Conservation (phyloP, 2,888 invertebrate species). For the Phaedon cochleariae region DNA sequence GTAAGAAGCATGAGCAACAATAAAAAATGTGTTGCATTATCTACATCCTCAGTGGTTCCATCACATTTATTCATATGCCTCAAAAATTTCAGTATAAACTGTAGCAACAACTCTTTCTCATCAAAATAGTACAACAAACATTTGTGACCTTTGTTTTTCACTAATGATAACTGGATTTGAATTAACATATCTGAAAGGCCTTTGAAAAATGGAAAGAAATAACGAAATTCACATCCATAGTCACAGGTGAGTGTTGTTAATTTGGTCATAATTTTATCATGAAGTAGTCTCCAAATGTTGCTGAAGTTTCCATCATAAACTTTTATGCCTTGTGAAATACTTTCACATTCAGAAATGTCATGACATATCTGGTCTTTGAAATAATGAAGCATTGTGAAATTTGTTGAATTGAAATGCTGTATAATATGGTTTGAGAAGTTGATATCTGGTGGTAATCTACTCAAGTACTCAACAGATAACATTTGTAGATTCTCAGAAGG, state of each 20-base stretch:
- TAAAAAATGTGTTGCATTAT: constrained; percentile 39
- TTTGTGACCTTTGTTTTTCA: constrained; percentile 24
- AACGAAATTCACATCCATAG: constrained; percentile 20
- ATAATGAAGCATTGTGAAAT: constrained; percentile 27
- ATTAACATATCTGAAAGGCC: constrained; percentile 31
- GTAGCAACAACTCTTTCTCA: constrained; percentile 31
- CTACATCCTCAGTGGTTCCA: constrained; percentile 14
- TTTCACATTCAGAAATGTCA: constrained; percentile 33
- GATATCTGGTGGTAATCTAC: background rate
- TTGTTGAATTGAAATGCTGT: constrained; percentile 27
- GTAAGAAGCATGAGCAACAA: constrained; percentile 43
- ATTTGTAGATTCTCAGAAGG: constrained; percentile 33
- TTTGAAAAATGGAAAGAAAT: constrained; percentile 28
- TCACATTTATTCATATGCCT: constrained; percentile 38
- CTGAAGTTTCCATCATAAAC: constrained; percentile 31
- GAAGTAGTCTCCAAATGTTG: constrained; percentile 40
- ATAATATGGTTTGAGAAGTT: constrained; percentile 16
- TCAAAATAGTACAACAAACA: constrained; percentile 40
- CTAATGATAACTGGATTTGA: constrained; percentile 34
- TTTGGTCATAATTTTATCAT: constrained; percentile 30
- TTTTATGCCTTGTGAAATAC: constrained; percentile 25
- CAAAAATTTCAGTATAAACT: constrained; percentile 39
- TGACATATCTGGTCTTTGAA: constrained; percentile 33
- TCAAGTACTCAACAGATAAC: constrained; percentile 24
- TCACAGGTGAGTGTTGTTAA: constrained; percentile 23